Percentiles rank a stretch among this genome's conserved stretches.
Evolutionary conservation across 2,888 invertebrate species (phyloP).

Genomic region (Hipparchia semele): DNA sequence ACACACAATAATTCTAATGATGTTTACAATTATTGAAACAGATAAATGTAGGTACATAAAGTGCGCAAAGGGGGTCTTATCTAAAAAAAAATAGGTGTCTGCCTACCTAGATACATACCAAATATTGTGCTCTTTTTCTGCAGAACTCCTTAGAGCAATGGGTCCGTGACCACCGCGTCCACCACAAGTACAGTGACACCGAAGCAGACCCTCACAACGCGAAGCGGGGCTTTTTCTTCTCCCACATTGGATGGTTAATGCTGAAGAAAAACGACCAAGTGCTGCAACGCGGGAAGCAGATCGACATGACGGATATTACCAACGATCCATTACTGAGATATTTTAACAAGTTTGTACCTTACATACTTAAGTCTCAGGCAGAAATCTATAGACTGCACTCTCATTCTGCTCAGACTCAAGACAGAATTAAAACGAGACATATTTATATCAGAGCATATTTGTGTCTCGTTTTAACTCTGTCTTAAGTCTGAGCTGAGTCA

Average conservation of each 20-base stretch:
- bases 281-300: constrained; percentile 86
- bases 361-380: not conserved
- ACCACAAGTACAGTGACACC: constrained; percentile 93
- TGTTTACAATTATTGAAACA: too few relatives aligned
- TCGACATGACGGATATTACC: constrained; percentile 90
- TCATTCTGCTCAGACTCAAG: too few relatives aligned
- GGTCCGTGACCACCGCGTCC: constrained; percentile 87
- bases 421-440: too few relatives aligned
- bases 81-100: too few relatives aligned
- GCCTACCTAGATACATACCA: too few relatives aligned
- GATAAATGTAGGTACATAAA: too few relatives aligned
- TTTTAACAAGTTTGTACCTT: constrained; percentile 87
- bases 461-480: too few relatives aligned
- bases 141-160: constrained; percentile 79
- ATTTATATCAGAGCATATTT: too few relatives aligned
- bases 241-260: constrained; percentile 95
- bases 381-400: too few relatives aligned
- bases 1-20: too few relatives aligned
- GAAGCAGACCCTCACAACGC: constrained; percentile 94
- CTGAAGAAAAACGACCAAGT: constrained; percentile 92
- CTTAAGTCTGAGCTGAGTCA: too few relatives aligned
- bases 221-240: constrained; percentile 92
- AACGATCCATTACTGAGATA: constrained; percentile 87
- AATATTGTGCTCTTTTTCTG: not conserved
- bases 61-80: too few relatives aligned